Percentiles rank a stretch among this genome's conserved stretches.
phyloP scores from a whole-genome alignment of 2,888 invertebrate genomes.

The Leucoma salicis region DNA sequence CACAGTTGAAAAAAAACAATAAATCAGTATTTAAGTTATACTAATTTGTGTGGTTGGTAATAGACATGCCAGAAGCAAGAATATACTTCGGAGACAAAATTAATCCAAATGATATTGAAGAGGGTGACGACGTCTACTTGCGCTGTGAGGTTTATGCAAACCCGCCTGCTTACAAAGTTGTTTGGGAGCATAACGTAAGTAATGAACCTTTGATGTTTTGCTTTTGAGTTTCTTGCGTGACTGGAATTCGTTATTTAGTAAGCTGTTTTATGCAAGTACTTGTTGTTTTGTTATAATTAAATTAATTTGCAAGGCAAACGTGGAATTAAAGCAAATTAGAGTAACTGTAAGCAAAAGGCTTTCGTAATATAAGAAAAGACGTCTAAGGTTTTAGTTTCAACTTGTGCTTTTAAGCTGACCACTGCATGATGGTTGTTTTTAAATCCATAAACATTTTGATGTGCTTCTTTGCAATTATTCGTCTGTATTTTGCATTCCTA shows the following conservation, averaged over 20 bases:
- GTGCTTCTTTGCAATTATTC: too few species aligned
- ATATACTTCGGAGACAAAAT: slow-evolving; percentile 65
- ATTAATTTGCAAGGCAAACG: not conserved
- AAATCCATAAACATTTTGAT: too few species aligned
- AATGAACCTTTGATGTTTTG: slow-evolving; percentile 3
- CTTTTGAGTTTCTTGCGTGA: not conserved
- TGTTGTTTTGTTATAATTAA: not conserved
- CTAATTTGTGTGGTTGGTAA: slow-evolving; percentile 3
- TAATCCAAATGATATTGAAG: slow-evolving; percentile 74
- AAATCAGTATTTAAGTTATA: too few species aligned
- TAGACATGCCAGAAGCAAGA: slow-evolving; percentile 48
- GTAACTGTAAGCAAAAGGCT: not conserved
- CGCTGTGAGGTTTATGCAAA: slow-evolving; percentile 71
- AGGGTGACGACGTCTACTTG: slow-evolving; percentile 76
- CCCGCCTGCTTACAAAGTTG: slow-evolving; percentile 77
- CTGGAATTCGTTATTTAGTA: not conserved
- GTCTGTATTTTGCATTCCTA: too few species aligned
- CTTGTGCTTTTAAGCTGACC: too few species aligned
- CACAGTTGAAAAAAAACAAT: too few species aligned
- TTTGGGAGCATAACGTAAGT: slow-evolving; percentile 79
- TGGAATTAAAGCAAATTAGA: not conserved
- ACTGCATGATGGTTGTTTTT: too few species aligned
- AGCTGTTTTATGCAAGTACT: not conserved
- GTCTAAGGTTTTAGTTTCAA: too few species aligned
- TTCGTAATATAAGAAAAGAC: too few species aligned